Evolutionary conservation across 1,140 invertebrate species (phyloP).

Genomic region (Drosophila burlai): DNA sequence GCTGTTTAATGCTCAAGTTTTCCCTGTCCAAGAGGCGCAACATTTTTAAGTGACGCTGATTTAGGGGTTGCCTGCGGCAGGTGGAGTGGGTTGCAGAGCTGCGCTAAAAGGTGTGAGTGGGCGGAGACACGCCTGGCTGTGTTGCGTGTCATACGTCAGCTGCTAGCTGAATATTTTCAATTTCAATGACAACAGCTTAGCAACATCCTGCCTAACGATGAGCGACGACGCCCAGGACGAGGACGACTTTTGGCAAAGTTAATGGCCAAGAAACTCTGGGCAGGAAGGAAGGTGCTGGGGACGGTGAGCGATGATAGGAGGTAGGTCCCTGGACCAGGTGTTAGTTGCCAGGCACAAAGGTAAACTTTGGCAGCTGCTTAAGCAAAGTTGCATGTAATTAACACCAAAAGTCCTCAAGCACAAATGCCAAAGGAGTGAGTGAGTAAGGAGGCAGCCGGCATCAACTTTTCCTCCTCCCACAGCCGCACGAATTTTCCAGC

Average conservation of each 20-base stretch:
- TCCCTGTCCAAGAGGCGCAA: slow-evolving; percentile 55
- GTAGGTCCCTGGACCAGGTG: slow-evolving; percentile 33
- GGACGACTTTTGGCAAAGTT: slow-evolving; percentile 62
- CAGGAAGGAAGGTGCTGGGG: slow-evolving; percentile 6
- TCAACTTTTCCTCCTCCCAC: slow-evolving; percentile 10
- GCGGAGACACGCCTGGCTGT: slow-evolving; percentile 18
- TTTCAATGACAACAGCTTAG: slow-evolving; percentile 81
- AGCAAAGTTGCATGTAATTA: slow-evolving; percentile 79
- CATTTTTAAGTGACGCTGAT: slow-evolving; percentile 83
- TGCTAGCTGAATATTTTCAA: slow-evolving; percentile 72
- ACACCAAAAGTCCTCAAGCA: slow-evolving; percentile 69
- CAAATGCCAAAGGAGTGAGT: slow-evolving; percentile 21
- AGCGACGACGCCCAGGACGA: slow-evolving; percentile 44
- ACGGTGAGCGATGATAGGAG: slow-evolving; percentile 32
- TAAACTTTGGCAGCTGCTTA: slow-evolving; percentile 64
- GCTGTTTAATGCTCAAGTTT: slow-evolving; percentile 67
- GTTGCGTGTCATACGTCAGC: slow-evolving; percentile 79
- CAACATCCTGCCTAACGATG: slow-evolving; percentile 70
- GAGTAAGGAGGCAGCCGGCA: neutral
- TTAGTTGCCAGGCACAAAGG: slow-evolving; percentile 56
- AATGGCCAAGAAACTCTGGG: slow-evolving; percentile 71
- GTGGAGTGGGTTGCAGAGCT: neutral
- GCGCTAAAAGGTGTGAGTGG: neutral
- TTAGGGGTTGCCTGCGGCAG: slow-evolving; percentile 52
- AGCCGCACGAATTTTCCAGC: slow-evolving; percentile 33